These are phyloP conservation scores for Lepidostoma basale DNA, from an alignment of 1,140 invertebrate genomes.

Conservation along the genomic window DNA sequence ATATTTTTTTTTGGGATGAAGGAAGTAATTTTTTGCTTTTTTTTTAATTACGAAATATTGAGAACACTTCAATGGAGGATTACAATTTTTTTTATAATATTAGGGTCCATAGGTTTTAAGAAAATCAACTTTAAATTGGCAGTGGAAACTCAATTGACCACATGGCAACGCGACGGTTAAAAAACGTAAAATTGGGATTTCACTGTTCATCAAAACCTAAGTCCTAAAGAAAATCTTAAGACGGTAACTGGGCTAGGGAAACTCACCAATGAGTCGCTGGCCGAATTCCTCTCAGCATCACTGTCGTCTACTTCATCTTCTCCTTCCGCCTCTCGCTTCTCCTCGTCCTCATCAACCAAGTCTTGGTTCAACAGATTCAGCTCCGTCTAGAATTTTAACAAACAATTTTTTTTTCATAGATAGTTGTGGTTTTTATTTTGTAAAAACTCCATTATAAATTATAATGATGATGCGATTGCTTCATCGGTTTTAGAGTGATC, in stretches of 20 bases:
- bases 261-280: slow-evolving; percentile 38
- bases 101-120: too few species aligned
- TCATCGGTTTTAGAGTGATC: neutral
- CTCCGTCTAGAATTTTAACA: slow-evolving; percentile 40
- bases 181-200: neutral
- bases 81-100: too few species aligned
- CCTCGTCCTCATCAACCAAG: slow-evolving; percentile 39
- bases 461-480: neutral
- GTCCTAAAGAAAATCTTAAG: neutral
- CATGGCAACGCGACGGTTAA: too few species aligned
- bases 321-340: slow-evolving; percentile 10
- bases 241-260: neutral
- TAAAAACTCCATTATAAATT: too few species aligned
- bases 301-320: slow-evolving; percentile 25
- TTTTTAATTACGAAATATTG: too few species aligned
- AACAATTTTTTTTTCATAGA: neutral
- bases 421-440: too few species aligned
- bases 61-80: too few species aligned
- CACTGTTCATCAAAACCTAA: neutral
- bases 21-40: too few species aligned
- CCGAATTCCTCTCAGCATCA: slow-evolving; percentile 35
- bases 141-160: too few species aligned
- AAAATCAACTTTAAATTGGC: too few species aligned
- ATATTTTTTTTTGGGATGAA: too few species aligned
- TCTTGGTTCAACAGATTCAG: slow-evolving; percentile 31